A percentile compares a stretch with the other conserved stretches of the same genome.
Evolutionary conservation across 2,113 vertebrate genomes (phyloP).

Genomic region (Oenanthe oenanthe): DNA sequence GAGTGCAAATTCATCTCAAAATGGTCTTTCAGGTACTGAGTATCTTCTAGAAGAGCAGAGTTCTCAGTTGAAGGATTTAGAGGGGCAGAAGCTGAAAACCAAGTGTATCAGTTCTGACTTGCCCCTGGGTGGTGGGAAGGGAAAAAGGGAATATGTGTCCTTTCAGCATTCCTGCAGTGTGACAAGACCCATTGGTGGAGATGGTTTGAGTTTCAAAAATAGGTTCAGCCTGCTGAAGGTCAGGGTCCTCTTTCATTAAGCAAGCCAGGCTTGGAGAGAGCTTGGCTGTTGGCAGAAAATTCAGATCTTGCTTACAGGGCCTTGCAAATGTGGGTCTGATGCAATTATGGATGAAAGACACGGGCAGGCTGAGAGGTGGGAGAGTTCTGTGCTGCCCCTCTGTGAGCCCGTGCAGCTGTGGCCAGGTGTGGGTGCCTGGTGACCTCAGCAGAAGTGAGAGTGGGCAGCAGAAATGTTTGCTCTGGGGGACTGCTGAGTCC

Average conservation of each 20-base stretch:
- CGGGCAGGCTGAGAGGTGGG: background rate
- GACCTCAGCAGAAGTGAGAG: background rate
- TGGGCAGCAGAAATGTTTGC: slow-evolving; percentile 15
- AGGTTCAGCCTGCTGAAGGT: background rate
- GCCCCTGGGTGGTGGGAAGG: background rate
- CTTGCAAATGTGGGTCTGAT: background rate
- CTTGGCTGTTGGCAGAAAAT: background rate
- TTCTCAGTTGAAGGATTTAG: background rate
- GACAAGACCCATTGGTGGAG: background rate
- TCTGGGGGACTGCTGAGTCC: background rate
- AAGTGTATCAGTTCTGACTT: background rate
- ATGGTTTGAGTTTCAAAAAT: slow-evolving; percentile 13
- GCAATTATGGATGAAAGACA: background rate
- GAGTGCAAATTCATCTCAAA: background rate
- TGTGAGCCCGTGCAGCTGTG: background rate
- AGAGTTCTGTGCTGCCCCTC: background rate
- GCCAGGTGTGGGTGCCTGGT: background rate
- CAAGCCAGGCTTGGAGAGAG: background rate
- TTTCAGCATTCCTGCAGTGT: background rate
- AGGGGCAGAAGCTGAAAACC: background rate
- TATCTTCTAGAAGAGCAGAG: background rate
- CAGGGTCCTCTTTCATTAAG: background rate
- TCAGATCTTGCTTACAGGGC: background rate
- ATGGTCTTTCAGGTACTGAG: background rate
- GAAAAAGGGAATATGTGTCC: background rate